Percentiles rank a stretch among this genome's conserved stretches.
phyloP scores from a whole-genome alignment of 2,888 invertebrate genomes.

The Cheilosia urbana region DNA sequence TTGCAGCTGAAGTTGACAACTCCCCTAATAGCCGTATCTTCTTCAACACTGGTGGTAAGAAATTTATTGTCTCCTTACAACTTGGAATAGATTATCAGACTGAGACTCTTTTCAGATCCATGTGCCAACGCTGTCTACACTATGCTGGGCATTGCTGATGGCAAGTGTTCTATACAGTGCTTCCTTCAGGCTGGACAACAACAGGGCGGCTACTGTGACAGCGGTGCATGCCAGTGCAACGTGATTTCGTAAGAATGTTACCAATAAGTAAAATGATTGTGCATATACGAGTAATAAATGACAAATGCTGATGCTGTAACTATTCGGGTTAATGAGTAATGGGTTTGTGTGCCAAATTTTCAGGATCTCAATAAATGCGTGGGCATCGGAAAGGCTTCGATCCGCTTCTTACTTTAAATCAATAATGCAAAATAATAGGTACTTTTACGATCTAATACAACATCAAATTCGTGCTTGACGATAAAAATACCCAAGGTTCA shows the following conservation, averaged over 20 bases:
- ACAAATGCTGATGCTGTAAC: too few relatives aligned
- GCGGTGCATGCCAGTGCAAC: conserved; percentile 52
- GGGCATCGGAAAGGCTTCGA: too few relatives aligned
- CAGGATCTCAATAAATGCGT: too few relatives aligned
- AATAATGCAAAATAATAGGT: too few relatives aligned
- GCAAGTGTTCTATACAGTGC: conserved; percentile 65
- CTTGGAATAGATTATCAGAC: neutral
- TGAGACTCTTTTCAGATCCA: conserved; percentile 33
- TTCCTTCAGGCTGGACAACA: conserved; percentile 57
- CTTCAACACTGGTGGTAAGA: conserved; percentile 45
- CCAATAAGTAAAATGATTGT: too few relatives aligned
- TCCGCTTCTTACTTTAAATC: too few relatives aligned
- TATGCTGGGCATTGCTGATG: conserved; percentile 44
- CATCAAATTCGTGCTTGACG: too few relatives aligned
- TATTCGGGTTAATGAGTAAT: too few relatives aligned
- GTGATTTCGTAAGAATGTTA: neutral
- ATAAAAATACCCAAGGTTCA: too few relatives aligned
- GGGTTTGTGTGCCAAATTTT: too few relatives aligned
- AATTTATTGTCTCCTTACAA: neutral
- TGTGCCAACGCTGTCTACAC: conserved; percentile 46
- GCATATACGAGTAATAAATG: too few relatives aligned
- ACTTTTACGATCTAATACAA: too few relatives aligned
- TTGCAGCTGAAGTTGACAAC: conserved; percentile 21
- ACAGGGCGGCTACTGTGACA: conserved; percentile 58
- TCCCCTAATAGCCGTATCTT: conserved; percentile 24